A percentile compares a stretch with the other conserved stretches of the same genome.
Evolutionary conservation across 2,797 vertebrate genomes (phyloP).

Genomic region (Gymnothorax reevesii): DNA sequence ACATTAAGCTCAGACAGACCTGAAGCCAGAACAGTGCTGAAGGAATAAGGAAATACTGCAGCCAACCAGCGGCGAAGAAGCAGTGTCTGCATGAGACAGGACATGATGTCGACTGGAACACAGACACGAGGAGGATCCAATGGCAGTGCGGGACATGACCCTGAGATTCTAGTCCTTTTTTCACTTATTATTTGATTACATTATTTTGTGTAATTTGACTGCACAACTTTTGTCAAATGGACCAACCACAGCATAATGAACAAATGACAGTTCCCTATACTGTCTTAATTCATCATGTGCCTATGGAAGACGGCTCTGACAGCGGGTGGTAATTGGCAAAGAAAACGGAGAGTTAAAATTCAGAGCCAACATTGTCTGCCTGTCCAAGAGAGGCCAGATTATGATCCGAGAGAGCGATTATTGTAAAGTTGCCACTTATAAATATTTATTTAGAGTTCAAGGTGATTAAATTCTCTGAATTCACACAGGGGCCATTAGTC

Average conservation of each 20-base stretch:
- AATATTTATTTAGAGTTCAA: slow-evolving; percentile 46
- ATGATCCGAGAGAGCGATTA: slow-evolving; percentile 35
- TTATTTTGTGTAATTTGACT: not conserved
- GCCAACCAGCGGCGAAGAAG: no score
- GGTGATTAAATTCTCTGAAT: slow-evolving; percentile 42
- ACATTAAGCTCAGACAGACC: no score
- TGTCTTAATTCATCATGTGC: slow-evolving; percentile 62
- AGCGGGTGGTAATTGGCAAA: slow-evolving; percentile 95
- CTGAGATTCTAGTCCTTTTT: not conserved
- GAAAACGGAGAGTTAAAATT: slow-evolving; percentile 70
- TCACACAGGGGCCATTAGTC: slow-evolving; percentile 51
- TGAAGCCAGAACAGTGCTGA: no score
- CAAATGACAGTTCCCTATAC: slow-evolving; percentile 38
- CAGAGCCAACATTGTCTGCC: not conserved
- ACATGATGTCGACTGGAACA: no score
- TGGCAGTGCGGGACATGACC: no score
- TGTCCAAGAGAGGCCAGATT: slow-evolving; percentile 4
- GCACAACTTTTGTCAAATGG: not conserved
- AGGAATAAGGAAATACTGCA: no score
- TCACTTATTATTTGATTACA: not conserved
- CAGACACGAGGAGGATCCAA: no score
- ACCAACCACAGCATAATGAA: slow-evolving; percentile 38
- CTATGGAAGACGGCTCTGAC: slow-evolving; percentile 98
- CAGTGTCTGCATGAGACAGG: no score
- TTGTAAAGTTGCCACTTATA: slow-evolving; percentile 33